These are phyloP conservation scores for Drosophila colorata DNA, from an alignment of 2,888 invertebrate species.

Conservation along the genomic window DNA sequence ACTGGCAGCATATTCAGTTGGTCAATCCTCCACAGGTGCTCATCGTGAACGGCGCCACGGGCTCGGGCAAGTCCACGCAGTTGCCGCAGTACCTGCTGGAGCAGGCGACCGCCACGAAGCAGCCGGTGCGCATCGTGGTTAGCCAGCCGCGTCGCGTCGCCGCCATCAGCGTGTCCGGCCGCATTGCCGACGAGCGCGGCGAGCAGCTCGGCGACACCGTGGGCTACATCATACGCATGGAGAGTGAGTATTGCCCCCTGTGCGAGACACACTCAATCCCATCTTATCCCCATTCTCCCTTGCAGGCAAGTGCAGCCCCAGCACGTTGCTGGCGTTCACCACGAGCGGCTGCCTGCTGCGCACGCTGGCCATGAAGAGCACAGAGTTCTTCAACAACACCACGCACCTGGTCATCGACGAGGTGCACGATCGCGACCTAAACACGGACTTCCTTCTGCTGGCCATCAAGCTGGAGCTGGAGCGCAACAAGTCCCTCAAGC, in stretches of 20 bases:
- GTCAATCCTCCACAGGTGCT: slow-evolving; percentile 86
- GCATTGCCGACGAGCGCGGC: slow-evolving; percentile 91
- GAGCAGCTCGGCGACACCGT: slow-evolving; percentile 90
- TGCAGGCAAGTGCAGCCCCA: slow-evolving; percentile 72
- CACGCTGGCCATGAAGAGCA: slow-evolving; percentile 92
- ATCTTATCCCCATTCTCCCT: background rate
- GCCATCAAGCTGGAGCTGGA: slow-evolving; percentile 91
- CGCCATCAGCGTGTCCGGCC: slow-evolving; percentile 94
- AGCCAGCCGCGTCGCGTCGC: slow-evolving; percentile 97
- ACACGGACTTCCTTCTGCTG: slow-evolving; percentile 96
- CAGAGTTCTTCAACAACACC: slow-evolving; percentile 74
- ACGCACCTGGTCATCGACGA: slow-evolving; percentile 97
- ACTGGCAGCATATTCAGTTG: background rate
- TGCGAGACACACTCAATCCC: background rate
- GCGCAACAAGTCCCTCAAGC: slow-evolving; percentile 89
- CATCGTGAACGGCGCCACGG: slow-evolving; percentile 93
- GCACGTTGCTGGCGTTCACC: slow-evolving; percentile 81
- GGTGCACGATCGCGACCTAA: slow-evolving; percentile 97
- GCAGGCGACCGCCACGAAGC: slow-evolving; percentile 89
- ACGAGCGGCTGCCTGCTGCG: slow-evolving; percentile 87
- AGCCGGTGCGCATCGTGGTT: slow-evolving; percentile 93
- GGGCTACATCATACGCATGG: slow-evolving; percentile 96
- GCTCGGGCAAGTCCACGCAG: slow-evolving; percentile 98
- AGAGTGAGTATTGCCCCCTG: slow-evolving; percentile 86
- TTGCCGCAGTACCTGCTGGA: slow-evolving; percentile 95